Conservation (phyloP, 2,888 invertebrate species). For the Drosophila mulleri region DNA sequence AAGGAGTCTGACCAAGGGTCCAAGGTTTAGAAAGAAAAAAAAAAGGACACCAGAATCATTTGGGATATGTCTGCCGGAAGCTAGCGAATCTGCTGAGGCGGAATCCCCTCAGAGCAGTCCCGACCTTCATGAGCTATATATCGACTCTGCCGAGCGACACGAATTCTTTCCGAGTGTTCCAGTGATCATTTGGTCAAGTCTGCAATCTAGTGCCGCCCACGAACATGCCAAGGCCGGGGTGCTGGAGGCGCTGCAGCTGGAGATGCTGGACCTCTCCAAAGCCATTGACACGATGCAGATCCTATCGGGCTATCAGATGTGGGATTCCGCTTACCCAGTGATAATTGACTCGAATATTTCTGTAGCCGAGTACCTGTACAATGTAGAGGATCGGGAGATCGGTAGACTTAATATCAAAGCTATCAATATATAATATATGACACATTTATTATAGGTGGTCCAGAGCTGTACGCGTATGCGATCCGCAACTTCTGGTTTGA, state of each 20-base stretch:
- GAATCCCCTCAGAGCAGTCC: neutral
- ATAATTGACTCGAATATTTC: neutral
- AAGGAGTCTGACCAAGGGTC: no score
- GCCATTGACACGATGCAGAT: slow-evolving; percentile 1
- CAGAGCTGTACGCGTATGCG: neutral
- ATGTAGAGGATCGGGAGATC: neutral
- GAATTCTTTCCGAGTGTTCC: neutral
- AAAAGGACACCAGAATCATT: neutral
- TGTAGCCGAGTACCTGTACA: slow-evolving; percentile 9
- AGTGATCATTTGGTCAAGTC: neutral
- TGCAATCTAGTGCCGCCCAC: slow-evolving; percentile 8
- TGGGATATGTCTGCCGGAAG: fast-evolving
- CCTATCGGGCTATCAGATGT: neutral
- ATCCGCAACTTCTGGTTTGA: slow-evolving; percentile 27
- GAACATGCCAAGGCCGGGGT: neutral
- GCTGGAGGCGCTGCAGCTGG: neutral
- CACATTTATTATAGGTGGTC: neutral
- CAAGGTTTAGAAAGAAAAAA: no score
- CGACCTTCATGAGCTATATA: fast-evolving
- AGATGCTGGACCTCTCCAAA: neutral
- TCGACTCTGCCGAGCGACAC: fast-evolving
- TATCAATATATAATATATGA: neutral
- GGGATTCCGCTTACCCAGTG: fast-evolving
- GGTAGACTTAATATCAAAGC: slow-evolving; percentile 1
- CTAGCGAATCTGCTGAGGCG: neutral